phyloP scores from a whole-genome alignment of 1,140 invertebrate species.

The Dreissena rostriformis region DNA sequence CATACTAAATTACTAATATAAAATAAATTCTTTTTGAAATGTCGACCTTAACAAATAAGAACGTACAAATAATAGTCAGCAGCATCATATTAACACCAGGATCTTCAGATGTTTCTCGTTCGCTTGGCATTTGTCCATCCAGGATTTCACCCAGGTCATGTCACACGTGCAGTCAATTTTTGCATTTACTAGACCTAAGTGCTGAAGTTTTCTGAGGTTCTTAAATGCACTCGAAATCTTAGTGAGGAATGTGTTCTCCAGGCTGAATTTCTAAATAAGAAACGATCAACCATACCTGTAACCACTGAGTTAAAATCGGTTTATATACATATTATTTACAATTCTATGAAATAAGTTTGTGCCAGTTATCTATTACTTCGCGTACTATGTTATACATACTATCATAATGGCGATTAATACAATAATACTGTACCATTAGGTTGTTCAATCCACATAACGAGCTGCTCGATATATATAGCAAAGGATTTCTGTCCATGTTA shows the following conservation, averaged over 20 bases:
- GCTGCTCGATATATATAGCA: slow-evolving; percentile 45
- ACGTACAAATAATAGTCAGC: not conserved
- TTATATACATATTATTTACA: too few species aligned
- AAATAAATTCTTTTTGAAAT: too few species aligned
- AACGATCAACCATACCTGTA: too few species aligned
- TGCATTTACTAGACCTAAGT: not conserved
- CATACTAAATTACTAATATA: too few species aligned
- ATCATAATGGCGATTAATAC: not conserved
- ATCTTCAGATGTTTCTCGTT: not conserved
- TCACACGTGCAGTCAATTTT: slow-evolving; percentile 55
- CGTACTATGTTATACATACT: too few species aligned
- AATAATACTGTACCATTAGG: slow-evolving; percentile 26
- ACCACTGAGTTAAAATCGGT: too few species aligned
- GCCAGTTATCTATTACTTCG: too few species aligned
- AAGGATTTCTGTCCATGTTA: slow-evolving; percentile 14
- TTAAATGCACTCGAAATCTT: slow-evolving; percentile 40
- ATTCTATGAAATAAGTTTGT: too few species aligned
- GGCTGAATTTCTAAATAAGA: slow-evolving; percentile 14
- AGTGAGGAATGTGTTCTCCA: slow-evolving; percentile 30
- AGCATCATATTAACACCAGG: not conserved
- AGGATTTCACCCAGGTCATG: slow-evolving; percentile 37
- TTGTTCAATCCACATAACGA: slow-evolving; percentile 23
- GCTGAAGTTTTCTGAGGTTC: slow-evolving; percentile 6
- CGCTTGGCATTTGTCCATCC: slow-evolving; percentile 9
- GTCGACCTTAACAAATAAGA: not conserved